Percentiles rank a stretch among this genome's conserved stretches.
Evolutionary conservation across 2,113 vertebrate species (phyloP).

Genomic region (Holacanthus passer): DNA sequence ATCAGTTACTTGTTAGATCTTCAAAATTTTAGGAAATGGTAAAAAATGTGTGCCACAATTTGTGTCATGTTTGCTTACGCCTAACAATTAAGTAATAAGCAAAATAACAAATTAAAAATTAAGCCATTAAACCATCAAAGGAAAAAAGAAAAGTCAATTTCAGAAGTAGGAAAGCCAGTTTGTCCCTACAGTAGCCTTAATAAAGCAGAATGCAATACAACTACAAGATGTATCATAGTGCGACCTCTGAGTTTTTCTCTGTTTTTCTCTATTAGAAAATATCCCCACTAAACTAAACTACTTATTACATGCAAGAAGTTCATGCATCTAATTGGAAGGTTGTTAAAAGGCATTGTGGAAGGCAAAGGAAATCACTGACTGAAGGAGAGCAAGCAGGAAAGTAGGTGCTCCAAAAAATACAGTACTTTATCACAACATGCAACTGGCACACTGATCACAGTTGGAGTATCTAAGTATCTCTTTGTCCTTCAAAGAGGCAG

Average conservation of each 20-base stretch:
- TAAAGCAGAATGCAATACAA: not conserved
- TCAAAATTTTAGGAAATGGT: not conserved
- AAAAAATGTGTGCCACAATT: too few species aligned
- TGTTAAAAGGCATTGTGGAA: not conserved
- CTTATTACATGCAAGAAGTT: not conserved
- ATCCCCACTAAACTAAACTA: not conserved
- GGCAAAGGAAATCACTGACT: conserved; percentile 18
- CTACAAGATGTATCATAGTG: not conserved
- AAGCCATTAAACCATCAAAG: not conserved
- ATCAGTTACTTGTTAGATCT: not conserved
- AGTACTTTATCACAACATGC: conserved; percentile 61
- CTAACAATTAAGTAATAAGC: not conserved
- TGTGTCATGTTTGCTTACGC: not conserved
- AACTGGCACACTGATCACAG: conserved; percentile 67
- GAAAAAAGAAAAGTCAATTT: not conserved
- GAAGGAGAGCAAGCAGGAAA: conserved; percentile 40
- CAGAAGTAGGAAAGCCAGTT: not conserved
- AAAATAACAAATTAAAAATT: not conserved
- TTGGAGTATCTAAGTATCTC: conserved; percentile 29
- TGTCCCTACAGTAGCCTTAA: not conserved
- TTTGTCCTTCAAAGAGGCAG: conserved; percentile 50
- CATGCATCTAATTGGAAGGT: not conserved
- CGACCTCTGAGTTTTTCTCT: not conserved
- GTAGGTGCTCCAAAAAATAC: conserved; percentile 62
- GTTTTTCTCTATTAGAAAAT: not conserved